Percentiles rank a stretch among this genome's conserved stretches.
Conservation (phyloP, 2,888 invertebrate species). For the Melieria picta region DNA sequence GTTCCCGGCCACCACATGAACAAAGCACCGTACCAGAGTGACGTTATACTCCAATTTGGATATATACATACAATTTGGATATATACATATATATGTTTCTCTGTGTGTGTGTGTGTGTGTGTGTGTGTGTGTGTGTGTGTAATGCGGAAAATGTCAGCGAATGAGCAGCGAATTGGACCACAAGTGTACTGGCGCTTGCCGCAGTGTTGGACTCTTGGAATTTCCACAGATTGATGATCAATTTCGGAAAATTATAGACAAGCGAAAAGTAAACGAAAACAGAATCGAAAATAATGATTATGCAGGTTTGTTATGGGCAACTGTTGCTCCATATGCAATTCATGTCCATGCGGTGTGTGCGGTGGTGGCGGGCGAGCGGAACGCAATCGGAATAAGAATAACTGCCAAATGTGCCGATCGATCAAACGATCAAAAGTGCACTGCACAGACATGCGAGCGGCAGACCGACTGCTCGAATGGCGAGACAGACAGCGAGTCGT, state of each 20-base stretch:
- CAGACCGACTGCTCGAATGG: neutral
- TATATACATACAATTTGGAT: no score
- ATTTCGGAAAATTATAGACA: conserved; percentile 41
- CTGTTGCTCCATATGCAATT: conserved; percentile 1
- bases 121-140: conserved; percentile 10
- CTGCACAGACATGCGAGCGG: neutral
- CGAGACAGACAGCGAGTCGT: neutral
- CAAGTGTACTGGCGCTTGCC: conserved; percentile 6
- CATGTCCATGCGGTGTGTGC: neutral
- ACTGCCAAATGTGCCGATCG: conserved; percentile 4
- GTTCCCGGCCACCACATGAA: no score
- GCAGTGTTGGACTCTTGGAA: neutral
- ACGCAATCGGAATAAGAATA: neutral
- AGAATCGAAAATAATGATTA: conserved; percentile 43
- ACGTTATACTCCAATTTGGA: no score
- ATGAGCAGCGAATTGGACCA: conserved; percentile 5
- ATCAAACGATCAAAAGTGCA: conserved; percentile 3
- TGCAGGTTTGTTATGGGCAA: conserved; percentile 36
- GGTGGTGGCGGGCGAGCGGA: neutral
- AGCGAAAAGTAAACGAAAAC: conserved; percentile 43
- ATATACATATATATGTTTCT: no score
- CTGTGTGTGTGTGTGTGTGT: conserved; percentile 3
- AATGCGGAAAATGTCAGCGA: neutral
- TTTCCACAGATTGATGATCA: conserved; percentile 19
- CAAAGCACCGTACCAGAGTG: no score